Conservation (phyloP, 2,888 invertebrate species). For the Griposia aprilina region DNA sequence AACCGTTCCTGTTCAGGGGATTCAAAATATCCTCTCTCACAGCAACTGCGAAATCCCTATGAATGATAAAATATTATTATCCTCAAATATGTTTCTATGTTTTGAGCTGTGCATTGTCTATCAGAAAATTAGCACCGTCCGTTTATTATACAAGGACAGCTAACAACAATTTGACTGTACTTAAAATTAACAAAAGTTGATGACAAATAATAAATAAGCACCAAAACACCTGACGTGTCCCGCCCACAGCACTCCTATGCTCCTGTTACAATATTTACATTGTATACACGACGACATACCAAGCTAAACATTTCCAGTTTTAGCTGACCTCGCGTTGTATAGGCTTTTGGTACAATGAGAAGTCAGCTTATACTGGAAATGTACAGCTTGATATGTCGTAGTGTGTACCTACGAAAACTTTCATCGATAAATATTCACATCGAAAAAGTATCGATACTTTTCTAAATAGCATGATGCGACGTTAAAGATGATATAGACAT, state of each 20-base stretch:
- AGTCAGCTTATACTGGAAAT: too few species aligned
- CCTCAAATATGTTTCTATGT: background rate
- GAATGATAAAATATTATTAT: background rate
- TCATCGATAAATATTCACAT: constrained; percentile 33
- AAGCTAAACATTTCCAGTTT: too few species aligned
- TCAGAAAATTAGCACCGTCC: too few species aligned
- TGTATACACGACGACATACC: too few species aligned
- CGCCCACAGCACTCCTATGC: background rate
- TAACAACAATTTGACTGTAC: background rate
- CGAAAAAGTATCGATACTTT: constrained; percentile 23
- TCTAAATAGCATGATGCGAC: constrained; percentile 20
- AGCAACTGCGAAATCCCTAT: background rate
- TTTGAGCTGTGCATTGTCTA: background rate
- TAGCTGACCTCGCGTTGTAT: too few species aligned
- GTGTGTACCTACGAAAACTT: background rate
- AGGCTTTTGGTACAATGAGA: too few species aligned
- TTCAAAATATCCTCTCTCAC: background rate
- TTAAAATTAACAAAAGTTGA: background rate
- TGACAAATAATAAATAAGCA: background rate
- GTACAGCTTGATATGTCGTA: too few species aligned
- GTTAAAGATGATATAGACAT: constrained; percentile 45
- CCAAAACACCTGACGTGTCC: background rate
- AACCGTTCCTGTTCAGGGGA: background rate
- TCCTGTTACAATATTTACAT: background rate
- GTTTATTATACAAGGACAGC: background rate